Evolutionary conservation across 2,113 vertebrate genomes (phyloP).

Genomic region (Diadophis punctatus): DNA sequence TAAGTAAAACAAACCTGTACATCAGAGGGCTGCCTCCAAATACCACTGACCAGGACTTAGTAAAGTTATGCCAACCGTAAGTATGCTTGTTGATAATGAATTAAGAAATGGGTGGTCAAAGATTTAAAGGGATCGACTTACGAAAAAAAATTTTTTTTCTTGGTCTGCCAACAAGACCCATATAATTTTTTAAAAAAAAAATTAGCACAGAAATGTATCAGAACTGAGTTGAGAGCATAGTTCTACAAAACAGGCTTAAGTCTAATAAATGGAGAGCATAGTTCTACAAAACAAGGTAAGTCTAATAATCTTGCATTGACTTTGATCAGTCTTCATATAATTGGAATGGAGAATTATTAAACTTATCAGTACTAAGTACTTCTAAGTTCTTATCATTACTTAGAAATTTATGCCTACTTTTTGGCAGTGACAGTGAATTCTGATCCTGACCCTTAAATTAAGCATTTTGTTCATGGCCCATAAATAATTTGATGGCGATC

Average conservation of each 20-base stretch:
- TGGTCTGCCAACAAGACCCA: not conserved
- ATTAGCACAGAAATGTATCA: not conserved
- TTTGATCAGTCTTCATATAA: not conserved
- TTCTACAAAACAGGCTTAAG: not conserved
- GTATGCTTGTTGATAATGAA: conserved; percentile 60
- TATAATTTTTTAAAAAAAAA: not conserved
- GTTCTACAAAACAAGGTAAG: not conserved
- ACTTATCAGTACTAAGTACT: not conserved
- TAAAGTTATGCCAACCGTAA: conserved; percentile 98
- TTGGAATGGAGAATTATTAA: not conserved
- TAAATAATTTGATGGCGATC: not conserved
- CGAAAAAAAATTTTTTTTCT: not conserved
- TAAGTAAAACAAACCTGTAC: conserved; percentile 99
- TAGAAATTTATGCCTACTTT: not conserved
- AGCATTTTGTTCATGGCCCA: not conserved
- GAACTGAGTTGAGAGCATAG: not conserved
- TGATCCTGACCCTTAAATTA: not conserved
- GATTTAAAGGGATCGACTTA: not conserved
- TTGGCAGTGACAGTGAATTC: not conserved
- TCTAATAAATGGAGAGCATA: not conserved
- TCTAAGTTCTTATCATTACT: not conserved
- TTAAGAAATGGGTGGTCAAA: not conserved
- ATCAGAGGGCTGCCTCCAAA: conserved; percentile 92
- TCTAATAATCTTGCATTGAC: not conserved
- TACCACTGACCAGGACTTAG: conserved; percentile 98